phyloP scores from a whole-genome alignment of 2,797 vertebrate genomes.

The Cyclopterus lumpus region DNA sequence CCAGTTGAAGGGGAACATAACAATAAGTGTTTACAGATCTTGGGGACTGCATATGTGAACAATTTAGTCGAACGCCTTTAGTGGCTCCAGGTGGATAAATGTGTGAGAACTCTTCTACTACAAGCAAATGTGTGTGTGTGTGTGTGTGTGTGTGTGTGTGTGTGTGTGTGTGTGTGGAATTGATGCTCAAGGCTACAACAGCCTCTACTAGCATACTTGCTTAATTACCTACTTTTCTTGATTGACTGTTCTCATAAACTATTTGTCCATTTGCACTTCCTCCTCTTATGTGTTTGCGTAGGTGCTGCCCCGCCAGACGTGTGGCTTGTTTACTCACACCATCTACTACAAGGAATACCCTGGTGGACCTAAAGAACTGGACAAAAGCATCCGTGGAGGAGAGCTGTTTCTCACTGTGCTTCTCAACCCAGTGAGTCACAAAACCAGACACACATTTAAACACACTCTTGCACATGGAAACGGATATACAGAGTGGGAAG shows the following conservation, averaged over 20 bases:
- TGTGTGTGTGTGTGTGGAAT: neutral
- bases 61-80: slow-evolving; percentile 3
- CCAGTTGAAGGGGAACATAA: slow-evolving; percentile 21
- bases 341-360: slow-evolving; percentile 99
- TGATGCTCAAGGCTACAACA: neutral
- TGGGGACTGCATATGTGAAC: slow-evolving; percentile 1
- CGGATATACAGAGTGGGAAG: slow-evolving; percentile 25
- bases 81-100: slow-evolving; percentile 21
- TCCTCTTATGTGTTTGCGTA: slow-evolving; percentile 60
- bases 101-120: neutral
- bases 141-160: too few relatives aligned
- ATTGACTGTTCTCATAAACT: neutral
- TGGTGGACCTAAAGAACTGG: slow-evolving; percentile 94
- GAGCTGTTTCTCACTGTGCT: slow-evolving; percentile 97
- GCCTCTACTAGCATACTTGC: too few relatives aligned
- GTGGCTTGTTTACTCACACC: slow-evolving; percentile 97
- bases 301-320: slow-evolving; percentile 98
- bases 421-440: slow-evolving; percentile 93
- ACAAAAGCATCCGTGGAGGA: slow-evolving; percentile 96
- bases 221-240: neutral
- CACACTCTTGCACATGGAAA: slow-evolving; percentile 25
- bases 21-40: slow-evolving; percentile 25
- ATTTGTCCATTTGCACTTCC: neutral
- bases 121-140: too few relatives aligned
- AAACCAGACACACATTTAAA: slow-evolving; percentile 2